Evolutionary conservation across 2,888 invertebrate species (phyloP).

Genomic region (Arenicola marina): DNA sequence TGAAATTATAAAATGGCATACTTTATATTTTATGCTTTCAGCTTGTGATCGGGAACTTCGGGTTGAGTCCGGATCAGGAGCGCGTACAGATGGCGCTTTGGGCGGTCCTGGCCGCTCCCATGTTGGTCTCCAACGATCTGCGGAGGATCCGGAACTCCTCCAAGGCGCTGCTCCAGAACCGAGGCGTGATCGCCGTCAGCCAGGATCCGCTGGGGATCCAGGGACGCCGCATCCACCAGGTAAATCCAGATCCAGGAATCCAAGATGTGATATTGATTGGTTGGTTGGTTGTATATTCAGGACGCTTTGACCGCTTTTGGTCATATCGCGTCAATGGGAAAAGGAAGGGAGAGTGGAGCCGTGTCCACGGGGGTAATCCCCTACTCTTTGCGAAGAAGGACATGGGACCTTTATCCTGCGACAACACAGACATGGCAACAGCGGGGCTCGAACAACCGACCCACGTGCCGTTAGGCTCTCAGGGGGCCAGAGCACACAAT

Average conservation of each 20-base stretch:
- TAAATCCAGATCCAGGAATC: constrained; percentile 4
- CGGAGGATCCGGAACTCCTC: constrained; percentile 85
- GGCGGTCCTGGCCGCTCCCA: constrained; percentile 91
- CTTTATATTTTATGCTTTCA: constrained; percentile 50
- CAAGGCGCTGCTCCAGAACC: constrained; percentile 89
- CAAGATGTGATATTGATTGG: not conserved
- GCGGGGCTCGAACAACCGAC: no score
- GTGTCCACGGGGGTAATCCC: not conserved
- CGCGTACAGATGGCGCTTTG: constrained; percentile 96
- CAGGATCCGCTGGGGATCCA: constrained; percentile 92
- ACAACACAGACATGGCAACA: no score
- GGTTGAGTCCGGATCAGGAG: constrained; percentile 90
- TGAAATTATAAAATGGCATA: no score
- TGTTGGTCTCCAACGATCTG: constrained; percentile 92
- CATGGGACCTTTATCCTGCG: no score
- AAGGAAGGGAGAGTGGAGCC: no score
- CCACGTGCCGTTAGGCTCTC: no score
- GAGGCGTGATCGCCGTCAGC: constrained; percentile 88
- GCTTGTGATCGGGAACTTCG: constrained; percentile 93
- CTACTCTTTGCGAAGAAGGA: not conserved
- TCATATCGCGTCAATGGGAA: no score
- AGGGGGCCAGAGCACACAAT: no score
- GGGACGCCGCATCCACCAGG: constrained; percentile 64
- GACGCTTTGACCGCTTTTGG: no score
- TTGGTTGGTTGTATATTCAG: no score